Evolutionary conservation across 2,113 vertebrate species (phyloP), one percentile per base, ranked within the genome.

Genomic region (Scophthalmus maximus): DNA sequence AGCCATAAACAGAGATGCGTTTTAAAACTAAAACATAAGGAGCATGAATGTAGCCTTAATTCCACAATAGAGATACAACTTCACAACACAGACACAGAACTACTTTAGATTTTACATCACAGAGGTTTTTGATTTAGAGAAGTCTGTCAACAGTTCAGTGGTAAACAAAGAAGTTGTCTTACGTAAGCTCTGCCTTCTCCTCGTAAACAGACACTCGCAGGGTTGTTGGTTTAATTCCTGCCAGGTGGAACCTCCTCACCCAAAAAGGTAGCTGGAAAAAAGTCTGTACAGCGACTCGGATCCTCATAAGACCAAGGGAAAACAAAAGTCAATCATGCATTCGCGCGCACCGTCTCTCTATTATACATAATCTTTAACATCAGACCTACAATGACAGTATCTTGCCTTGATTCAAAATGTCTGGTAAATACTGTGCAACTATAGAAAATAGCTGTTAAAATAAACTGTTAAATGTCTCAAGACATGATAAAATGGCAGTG

Each of bases 211-310:
- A 84, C 2, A 99, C 74, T n/a, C 27, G 83, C 18, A 98, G 73
- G 0, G 94, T 97, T 68, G 94, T 79, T 8, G 97, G 97, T 52
- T 88, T 90, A 57, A 93, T 91, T 69, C 94, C 83, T 18, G 94
- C 91, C 20, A 99, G 83, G n/a, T 91, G 87, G 70, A 96, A 97
- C 63, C 88, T 95, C 67, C 85, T 94, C 5, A 95, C 94, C 87
- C 94, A 93, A 3, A 95, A 95, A 0, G 97, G 95, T 27, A 98
- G 91, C 76, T 89, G 85, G 64, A 96, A 91, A 83, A 96, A 98
- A 1, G 80, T 53, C 52, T 92, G 86, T 34, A 89, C 18, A 1
- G 90, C 90, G 46, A 94, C 78, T 40, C 91, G 91, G 40, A 98
- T 88, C 66, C 97, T 97, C 79, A 30, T 63, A 8, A 76, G 53